Percentiles rank a stretch among this genome's conserved stretches.
Conservation (phyloP, 2,797 vertebrate species). For the Eulemur rubriventer region DNA sequence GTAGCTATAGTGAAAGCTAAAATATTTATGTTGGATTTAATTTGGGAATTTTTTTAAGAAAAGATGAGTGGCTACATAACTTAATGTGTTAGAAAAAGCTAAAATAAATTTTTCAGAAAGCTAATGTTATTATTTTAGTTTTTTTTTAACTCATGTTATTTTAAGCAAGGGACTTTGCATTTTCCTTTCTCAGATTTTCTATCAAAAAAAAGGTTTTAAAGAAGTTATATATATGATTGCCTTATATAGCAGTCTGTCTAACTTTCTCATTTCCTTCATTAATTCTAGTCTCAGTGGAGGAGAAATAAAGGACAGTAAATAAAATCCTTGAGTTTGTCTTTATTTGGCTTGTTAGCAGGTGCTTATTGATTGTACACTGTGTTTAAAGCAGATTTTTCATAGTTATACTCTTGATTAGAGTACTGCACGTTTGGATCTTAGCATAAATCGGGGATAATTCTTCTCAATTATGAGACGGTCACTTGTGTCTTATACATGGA, state of each 20-base stretch:
- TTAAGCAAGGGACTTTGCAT: not conserved
- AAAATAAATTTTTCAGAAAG: not conserved
- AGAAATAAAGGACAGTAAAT: not conserved
- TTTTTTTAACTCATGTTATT: not conserved
- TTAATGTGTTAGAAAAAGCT: not conserved
- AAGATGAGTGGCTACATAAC: not conserved
- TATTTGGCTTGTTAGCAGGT: not conserved
- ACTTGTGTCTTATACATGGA: not conserved
- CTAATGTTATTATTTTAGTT: not conserved
- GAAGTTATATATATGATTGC: not conserved
- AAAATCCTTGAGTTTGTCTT: not conserved
- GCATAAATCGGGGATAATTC: not conserved
- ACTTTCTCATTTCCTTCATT: not conserved
- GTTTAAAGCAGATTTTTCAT: not conserved
- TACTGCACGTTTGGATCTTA: not conserved
- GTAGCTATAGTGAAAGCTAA: not conserved
- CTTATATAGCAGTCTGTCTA: not conserved
- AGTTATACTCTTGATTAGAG: not conserved
- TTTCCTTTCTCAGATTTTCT: not conserved
- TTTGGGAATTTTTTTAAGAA: not conserved
- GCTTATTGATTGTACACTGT: not conserved
- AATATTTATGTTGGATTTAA: not conserved
- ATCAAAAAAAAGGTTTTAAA: not conserved
- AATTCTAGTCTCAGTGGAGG: not conserved
- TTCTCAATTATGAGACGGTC: not conserved